Evolutionary conservation across 1,140 invertebrate species (phyloP), one percentile per base, ranked within the genome.

Genomic region (Tetragonula clypearis): DNA sequence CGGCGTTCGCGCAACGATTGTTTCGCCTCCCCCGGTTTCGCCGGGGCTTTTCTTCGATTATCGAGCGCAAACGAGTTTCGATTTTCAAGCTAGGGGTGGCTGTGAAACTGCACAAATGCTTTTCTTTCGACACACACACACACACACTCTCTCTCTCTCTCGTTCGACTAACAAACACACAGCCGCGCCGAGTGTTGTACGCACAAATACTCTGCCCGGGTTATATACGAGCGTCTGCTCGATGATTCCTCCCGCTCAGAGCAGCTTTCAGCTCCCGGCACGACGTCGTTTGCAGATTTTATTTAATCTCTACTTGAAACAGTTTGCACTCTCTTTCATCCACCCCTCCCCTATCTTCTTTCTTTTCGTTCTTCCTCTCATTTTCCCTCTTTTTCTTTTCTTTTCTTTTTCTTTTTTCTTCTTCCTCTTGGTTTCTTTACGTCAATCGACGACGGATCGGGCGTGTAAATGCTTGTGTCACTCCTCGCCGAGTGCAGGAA

Each of bases 51-150:
- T 60, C 81, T 84, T 89, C 87, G 83, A 88, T 88, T 86, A 89
- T 90, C 79, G 89, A 79, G 79, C 90, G 87, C 77, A 89, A 91
- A 89, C 87, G 85, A 89, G 90, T 91, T 90, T 91, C 87, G 88
- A 88, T 91, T 91, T 90, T 90, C 80, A 83, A 41, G 74, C 53
- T 53, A 65, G 77, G 87, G 84, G 60, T 30, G 77, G 79, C 87
- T 56, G 84, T 86, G 88, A 88, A 89, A 89, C 88, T 89, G 86
- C 72, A 62, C 88, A 79, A 82, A 71, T 82, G 69, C 74, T 62
- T 88, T 82, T 88, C 72, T 83, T 83, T 80, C 77, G 19, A 49
- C 41, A 35, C 3, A 35, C 35, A 3, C 35, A 0, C 35, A 1
- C 35, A 1, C 35, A 1, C 35, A 1, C 41, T 41, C 41, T 41